Percentiles rank a stretch among this genome's conserved stretches.
Evolutionary conservation across 2,113 vertebrate species (phyloP).

Genomic region (Nematolebias whitei): DNA sequence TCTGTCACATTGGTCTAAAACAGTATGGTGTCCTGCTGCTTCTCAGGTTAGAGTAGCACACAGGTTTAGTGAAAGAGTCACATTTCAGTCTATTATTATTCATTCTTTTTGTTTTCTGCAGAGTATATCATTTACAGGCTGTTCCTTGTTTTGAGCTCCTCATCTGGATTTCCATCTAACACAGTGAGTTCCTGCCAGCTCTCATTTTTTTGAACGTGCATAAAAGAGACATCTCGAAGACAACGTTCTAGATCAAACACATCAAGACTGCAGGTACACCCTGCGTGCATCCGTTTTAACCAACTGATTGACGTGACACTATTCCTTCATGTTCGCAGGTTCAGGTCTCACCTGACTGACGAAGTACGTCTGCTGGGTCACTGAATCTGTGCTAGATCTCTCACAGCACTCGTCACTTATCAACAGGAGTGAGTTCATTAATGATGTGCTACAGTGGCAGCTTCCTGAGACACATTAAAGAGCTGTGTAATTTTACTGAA

Average conservation of each 20-base stretch:
- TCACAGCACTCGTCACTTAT: slow-evolving; percentile 94
- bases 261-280: not conserved
- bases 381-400: slow-evolving; percentile 89
- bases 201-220: not conserved
- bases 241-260: not conserved
- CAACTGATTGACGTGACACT: slow-evolving; percentile 8
- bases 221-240: not conserved
- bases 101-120: slow-evolving; percentile 58
- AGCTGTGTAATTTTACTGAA: not conserved
- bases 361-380: slow-evolving; percentile 91
- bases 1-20: slow-evolving; percentile 88
- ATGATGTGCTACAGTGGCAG: not conserved
- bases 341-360: slow-evolving; percentile 88
- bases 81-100: not conserved
- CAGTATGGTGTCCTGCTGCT: too few species aligned
- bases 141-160: slow-evolving; percentile 85
- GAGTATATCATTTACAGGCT: slow-evolving; percentile 90
- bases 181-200: slow-evolving; percentile 57
- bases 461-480: not conserved
- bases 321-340: slow-evolving; percentile 70
- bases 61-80: not conserved
- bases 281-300: not conserved
- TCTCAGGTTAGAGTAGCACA: slow-evolving; percentile 81
- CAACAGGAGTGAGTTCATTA: slow-evolving; percentile 83
- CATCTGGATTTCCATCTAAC: slow-evolving; percentile 87